Evolutionary conservation across 1,140 invertebrate genomes (phyloP).

Genomic region (Caerostris darwini): DNA sequence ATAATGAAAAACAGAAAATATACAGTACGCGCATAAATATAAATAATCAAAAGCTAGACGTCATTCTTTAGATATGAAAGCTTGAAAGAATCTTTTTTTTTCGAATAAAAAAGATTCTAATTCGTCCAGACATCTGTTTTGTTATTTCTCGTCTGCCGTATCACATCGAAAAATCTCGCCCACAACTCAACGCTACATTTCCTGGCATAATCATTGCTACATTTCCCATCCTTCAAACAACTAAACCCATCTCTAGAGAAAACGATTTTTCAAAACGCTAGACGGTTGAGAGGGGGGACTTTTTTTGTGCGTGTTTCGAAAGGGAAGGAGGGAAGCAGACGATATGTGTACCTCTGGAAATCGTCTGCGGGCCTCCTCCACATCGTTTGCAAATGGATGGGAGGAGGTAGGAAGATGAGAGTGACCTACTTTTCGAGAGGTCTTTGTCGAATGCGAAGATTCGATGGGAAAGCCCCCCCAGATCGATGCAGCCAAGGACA

Average conservation of each 20-base stretch:
- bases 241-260: neutral
- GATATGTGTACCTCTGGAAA: neutral
- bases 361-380: neutral
- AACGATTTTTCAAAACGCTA: neutral
- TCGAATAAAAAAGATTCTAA: neutral
- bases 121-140: neutral
- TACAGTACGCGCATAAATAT: no score
- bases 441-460: neutral
- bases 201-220: neutral
- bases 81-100: no score
- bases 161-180: no score
- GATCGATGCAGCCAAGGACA: slow-evolving; percentile 18
- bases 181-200: no score
- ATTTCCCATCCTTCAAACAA: neutral
- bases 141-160: neutral
- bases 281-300: neutral
- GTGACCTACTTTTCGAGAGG: slow-evolving; percentile 31
- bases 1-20: no score
- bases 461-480: neutral
- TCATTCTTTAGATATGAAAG: no score
- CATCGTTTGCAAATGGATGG: neutral
- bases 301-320: neutral
- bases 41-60: no score
- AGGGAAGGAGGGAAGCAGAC: neutral
- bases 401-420: neutral